Evolutionary conservation across 1,140 invertebrate species (phyloP).

Genomic region (Drosophila elegans): DNA sequence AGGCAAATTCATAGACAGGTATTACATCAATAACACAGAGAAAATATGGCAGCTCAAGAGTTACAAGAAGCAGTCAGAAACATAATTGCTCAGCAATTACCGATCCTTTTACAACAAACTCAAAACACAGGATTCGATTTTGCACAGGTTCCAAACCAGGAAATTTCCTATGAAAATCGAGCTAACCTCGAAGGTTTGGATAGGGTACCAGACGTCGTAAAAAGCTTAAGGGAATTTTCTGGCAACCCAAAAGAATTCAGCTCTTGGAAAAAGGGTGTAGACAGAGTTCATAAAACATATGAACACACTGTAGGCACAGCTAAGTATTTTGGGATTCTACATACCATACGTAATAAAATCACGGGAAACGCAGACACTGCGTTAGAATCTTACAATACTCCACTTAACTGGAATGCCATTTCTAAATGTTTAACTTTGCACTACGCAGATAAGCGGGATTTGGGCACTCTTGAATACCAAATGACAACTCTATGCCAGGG

Average conservation of each 20-base stretch:
- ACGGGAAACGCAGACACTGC: constrained; percentile 21
- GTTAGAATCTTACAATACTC: constrained; percentile 36
- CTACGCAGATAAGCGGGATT: constrained; percentile 38
- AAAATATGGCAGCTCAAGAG: neutral
- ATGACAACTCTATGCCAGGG: constrained; percentile 24
- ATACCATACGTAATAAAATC: constrained; percentile 41
- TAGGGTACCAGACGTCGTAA: constrained; percentile 16
- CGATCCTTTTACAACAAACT: too few species aligned
- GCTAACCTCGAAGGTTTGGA: constrained; percentile 6
- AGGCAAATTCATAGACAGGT: neutral
- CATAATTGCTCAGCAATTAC: neutral
- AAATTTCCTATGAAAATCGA: neutral
- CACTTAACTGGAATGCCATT: constrained; percentile 41
- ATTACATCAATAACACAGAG: neutral
- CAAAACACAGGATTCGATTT: neutral
- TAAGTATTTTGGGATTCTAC: constrained; percentile 43
- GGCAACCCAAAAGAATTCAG: neutral
- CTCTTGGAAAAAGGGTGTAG: constrained; percentile 13
- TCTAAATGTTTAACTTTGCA: constrained; percentile 27
- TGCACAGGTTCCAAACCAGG: constrained; percentile 2
- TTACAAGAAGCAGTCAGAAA: neutral
- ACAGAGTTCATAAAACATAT: constrained; percentile 19
- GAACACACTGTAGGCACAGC: constrained; percentile 9
- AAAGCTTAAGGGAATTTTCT: constrained; percentile 12
- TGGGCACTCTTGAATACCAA: constrained; percentile 44